A percentile compares a stretch with the other conserved stretches of the same genome.
phyloP scores from a whole-genome alignment of 2,888 invertebrate species.

The Petrophora chlorosata region DNA sequence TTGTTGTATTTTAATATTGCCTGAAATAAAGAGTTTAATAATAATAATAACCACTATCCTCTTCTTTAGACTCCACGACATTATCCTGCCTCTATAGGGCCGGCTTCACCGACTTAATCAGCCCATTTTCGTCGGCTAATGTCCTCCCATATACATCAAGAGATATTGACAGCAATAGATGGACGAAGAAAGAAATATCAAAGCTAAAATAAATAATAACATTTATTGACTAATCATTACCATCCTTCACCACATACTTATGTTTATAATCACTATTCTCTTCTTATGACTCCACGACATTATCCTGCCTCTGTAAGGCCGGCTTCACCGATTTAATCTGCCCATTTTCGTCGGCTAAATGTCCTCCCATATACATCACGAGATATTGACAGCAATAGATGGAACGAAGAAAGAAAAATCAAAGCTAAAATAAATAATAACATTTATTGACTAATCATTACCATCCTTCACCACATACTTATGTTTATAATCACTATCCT shows the following conservation, averaged over 20 bases:
- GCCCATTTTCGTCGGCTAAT: slow-evolving; percentile 91
- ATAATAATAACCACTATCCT: too few relatives aligned
- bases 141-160: slow-evolving; percentile 43
- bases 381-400: neutral
- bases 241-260: slow-evolving; percentile 49
- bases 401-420: slow-evolving; percentile 2
- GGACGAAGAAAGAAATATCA: too few relatives aligned
- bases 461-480: slow-evolving; percentile 51
- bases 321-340: slow-evolving; percentile 68
- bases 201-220: slow-evolving; percentile 30
- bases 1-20: too few relatives aligned
- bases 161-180: neutral
- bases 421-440: slow-evolving; percentile 31
- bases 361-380: neutral
- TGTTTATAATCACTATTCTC: slow-evolving; percentile 44
- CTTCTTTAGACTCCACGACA: slow-evolving; percentile 40
- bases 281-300: slow-evolving; percentile 37
- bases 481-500: slow-evolving; percentile 41
- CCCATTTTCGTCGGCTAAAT: slow-evolving; percentile 93
- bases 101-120: slow-evolving; percentile 67
- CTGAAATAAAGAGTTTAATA: too few relatives aligned
- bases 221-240: slow-evolving; percentile 55
- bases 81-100: slow-evolving; percentile 38
- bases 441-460: slow-evolving; percentile 53
- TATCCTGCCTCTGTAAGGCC: slow-evolving; percentile 37